These are phyloP conservation scores for Trichonephila inaurata DNA, from an alignment of 1,140 invertebrate species.

Conservation along the genomic window DNA sequence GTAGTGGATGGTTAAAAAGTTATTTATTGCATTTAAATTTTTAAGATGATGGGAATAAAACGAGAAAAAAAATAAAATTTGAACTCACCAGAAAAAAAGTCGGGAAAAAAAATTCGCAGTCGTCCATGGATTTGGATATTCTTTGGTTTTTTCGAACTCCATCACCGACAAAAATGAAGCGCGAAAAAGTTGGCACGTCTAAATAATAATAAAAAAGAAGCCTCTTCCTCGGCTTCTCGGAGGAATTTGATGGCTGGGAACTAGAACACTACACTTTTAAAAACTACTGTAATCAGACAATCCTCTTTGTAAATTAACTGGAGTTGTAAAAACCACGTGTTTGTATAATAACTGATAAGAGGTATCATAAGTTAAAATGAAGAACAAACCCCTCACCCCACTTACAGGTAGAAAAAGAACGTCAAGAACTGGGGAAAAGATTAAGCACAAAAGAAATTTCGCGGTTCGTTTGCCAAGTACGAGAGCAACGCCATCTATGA, in stretches of 20 bases:
- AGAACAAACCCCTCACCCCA: neutral
- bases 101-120: slow-evolving; percentile 66
- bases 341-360: slow-evolving; percentile 45
- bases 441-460: neutral
- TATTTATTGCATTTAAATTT: no score
- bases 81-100: slow-evolving; percentile 69
- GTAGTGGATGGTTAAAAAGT: no score
- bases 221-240: neutral
- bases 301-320: slow-evolving; percentile 13
- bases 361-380: slow-evolving; percentile 15
- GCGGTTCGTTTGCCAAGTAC: slow-evolving; percentile 52
- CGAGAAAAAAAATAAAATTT: neutral
- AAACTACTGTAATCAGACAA: slow-evolving; percentile 4
- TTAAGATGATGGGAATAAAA: no score
- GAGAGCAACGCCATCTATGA: slow-evolving; percentile 36
- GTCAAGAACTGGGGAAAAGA: slow-evolving; percentile 30
- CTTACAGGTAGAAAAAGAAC: neutral
- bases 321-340: slow-evolving; percentile 54
- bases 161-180: neutral
- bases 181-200: neutral
- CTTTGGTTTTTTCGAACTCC: slow-evolving; percentile 62
- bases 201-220: neutral
- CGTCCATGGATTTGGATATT: slow-evolving; percentile 69
- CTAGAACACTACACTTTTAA: slow-evolving; percentile 1
- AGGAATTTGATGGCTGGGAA: neutral